Conservation (phyloP, 2,888 invertebrate species). For the Apoda limacodes region DNA sequence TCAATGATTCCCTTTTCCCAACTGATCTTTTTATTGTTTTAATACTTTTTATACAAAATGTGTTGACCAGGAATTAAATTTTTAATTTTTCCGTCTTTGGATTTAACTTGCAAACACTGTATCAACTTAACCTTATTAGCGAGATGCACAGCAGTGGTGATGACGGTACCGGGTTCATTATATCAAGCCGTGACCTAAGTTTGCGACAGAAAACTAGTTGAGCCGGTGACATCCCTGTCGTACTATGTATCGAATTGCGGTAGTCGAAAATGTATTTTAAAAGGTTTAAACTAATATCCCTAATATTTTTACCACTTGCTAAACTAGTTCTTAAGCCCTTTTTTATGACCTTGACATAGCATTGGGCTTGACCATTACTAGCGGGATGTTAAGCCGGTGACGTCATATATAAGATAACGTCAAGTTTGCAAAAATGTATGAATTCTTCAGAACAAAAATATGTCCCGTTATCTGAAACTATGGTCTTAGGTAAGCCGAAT, state of each 20-base stretch:
- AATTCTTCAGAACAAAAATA: constrained; percentile 14
- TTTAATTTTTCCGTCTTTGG: too few species aligned
- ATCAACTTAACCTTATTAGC: constrained; percentile 1
- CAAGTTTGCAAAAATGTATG: constrained; percentile 11
- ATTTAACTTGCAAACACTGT: too few species aligned
- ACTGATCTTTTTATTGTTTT: too few species aligned
- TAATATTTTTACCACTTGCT: constrained; percentile 3
- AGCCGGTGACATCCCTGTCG: constrained; percentile 12
- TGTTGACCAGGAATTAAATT: too few species aligned
- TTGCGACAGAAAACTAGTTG: constrained; percentile 9
- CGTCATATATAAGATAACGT: constrained; percentile 15
- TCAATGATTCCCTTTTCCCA: too few species aligned
- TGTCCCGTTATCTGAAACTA: constrained; percentile 14
- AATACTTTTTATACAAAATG: too few species aligned
- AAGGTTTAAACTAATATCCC: constrained; percentile 6
- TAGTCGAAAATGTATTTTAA: constrained; percentile 16
- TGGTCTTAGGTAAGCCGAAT: constrained; percentile 10
- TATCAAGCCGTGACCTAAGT: constrained; percentile 2
- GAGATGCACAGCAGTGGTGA: constrained; percentile 1
- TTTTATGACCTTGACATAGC: constrained; percentile 19
- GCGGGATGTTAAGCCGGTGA: constrained; percentile 15
- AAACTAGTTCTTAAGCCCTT: constrained; percentile 17
- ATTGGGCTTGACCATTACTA: constrained; percentile 19
- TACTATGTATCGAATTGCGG: constrained; percentile 13
- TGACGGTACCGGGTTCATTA: too few species aligned